Percentiles rank a stretch among this genome's conserved stretches.
Conservation (phyloP, 2,888 invertebrate species). For the Cantharis flavilabris region DNA sequence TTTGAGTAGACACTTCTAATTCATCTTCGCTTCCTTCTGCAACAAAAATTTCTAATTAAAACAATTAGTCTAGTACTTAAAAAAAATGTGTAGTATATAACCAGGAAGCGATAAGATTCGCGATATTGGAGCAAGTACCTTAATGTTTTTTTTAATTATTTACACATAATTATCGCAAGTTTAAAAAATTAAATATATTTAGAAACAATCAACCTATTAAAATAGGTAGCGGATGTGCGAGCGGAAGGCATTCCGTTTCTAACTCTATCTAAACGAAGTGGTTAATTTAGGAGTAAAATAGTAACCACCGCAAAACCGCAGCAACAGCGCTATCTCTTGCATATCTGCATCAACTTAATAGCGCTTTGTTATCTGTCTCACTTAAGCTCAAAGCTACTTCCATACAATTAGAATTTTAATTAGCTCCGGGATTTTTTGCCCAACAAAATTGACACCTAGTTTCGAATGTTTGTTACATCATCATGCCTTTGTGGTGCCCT, state of each 20-base stretch:
- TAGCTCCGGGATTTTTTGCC: neutral
- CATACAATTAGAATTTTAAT: neutral
- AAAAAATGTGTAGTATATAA: neutral
- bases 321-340: slow-evolving; percentile 16
- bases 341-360: slow-evolving; percentile 26
- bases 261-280: slow-evolving; percentile 30
- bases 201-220: neutral
- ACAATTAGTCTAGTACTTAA: slow-evolving; percentile 9
- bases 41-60: slow-evolving; percentile 36
- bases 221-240: slow-evolving; percentile 33
- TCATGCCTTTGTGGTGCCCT: neutral
- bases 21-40: slow-evolving; percentile 68
- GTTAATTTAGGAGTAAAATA: slow-evolving; percentile 32
- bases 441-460: neutral
- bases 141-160: neutral
- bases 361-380: slow-evolving; percentile 24
- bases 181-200: neutral
- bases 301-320: slow-evolving; percentile 24
- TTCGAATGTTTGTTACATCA: neutral
- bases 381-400: slow-evolving; percentile 8
- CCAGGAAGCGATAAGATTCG: neutral
- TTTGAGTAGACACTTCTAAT: slow-evolving; percentile 55
- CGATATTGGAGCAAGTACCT: neutral
- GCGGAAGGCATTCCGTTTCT: slow-evolving; percentile 29
- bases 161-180: neutral